Evolutionary conservation across 2,797 vertebrate genomes (phyloP), one percentile per base, ranked within the genome.

Genomic region (Peromyscus aztecus): DNA sequence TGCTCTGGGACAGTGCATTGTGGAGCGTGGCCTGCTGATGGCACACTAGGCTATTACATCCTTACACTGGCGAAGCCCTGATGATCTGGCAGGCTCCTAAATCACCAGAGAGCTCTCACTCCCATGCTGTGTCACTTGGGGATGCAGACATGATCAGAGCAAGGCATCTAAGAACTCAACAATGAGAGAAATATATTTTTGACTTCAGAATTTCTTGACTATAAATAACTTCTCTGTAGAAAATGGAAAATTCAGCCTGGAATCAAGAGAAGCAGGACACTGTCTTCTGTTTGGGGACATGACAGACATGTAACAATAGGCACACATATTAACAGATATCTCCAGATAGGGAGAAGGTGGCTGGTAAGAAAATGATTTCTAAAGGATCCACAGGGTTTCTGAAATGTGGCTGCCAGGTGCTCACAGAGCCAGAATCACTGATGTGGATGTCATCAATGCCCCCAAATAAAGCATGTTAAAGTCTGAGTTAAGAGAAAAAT

Each of bases 121-220:
- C 59, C 95, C 11, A 7, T 97, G 82, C 90, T 94, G 91, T 96
- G 97, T 97, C 98, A 97, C 97, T 98, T 91, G n/a, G 93, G 97
- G 97, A 97, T 97, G 93, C 29, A 19, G 83, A 94, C 71, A 89
- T 83, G 95, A 97, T 98, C 86, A 17, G 95, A 96, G 97, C 84
- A 84, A 95, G 77, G 69, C 95, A 97, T 95, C 94, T 94, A 83
- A 92, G 96, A 96, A 94, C 27, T 43, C 96, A 97, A 97, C 78
- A 89, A 89, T 23, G 4, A 67, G 78, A 97, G 63, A 92, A 95
- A 97, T 97, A 82, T 90, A 93, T 65, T 96, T 89, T 93, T 40
- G 34, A 97, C 95, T 98, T 95, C 49, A 92, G 85, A 93, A 46
- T 95, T 92, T 96, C 69, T 96, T 91, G 63, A 19, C 82, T 95